Conservation (phyloP, 2,888 invertebrate genomes). For the Ashinkailepas kermadecensis region DNA sequence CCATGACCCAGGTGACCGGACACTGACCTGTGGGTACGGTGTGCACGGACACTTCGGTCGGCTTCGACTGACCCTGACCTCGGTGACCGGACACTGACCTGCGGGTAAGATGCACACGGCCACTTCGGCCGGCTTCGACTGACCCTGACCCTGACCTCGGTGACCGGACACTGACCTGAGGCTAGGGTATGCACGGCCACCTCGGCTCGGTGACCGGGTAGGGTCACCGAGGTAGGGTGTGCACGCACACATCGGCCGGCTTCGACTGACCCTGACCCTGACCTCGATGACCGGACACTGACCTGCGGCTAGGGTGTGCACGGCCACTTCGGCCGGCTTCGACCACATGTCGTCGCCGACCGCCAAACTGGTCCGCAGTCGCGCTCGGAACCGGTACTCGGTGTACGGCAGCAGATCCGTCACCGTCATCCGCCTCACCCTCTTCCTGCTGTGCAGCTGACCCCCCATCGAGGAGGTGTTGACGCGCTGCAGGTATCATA, state of each 20-base stretch:
- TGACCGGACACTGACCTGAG: no score
- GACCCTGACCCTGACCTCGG: no score
- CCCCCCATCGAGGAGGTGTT: background rate
- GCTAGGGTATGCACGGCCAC: no score
- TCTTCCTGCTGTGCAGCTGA: background rate
- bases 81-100: no score
- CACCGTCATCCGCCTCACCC: background rate
- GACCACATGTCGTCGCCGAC: background rate
- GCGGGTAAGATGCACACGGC: background rate
- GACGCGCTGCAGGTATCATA: background rate
- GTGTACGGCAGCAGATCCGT: background rate
- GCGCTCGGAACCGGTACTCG: background rate
- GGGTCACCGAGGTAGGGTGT: no score
- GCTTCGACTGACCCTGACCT: background rate
- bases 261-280: no score
- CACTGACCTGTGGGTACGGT: background rate
- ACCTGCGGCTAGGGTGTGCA: background rate
- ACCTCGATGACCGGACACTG: no score
- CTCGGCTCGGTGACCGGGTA: no score
- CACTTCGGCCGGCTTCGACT: background rate
- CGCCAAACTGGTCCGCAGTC: background rate
- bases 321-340: background rate
- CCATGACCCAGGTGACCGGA: no score
- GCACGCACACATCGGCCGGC: no score
- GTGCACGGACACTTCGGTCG: background rate